These are phyloP conservation scores for Astreopora myriophthalma DNA, from an alignment of 64 coral and sea anemone genomes.

Conservation along the genomic window DNA sequence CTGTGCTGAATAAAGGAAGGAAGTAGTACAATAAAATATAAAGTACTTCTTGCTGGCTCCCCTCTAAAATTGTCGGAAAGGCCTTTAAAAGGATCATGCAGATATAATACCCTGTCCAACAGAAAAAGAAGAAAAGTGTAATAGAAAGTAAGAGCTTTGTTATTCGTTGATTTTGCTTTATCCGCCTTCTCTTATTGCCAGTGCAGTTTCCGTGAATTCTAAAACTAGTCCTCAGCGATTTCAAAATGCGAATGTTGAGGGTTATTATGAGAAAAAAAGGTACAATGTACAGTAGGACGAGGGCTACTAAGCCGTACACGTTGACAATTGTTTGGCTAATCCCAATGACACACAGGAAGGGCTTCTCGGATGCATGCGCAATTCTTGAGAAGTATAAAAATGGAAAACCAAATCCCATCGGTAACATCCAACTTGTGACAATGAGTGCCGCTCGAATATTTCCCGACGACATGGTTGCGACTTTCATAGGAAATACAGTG, in stretches of 20 bases:
- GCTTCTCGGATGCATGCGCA: background rate
- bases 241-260: background rate
- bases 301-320: background rate
- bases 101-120: background rate
- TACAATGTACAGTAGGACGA: background rate
- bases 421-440: background rate
- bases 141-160: background rate
- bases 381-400: background rate
- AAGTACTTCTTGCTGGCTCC: background rate
- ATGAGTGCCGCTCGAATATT: background rate
- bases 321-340: background rate
- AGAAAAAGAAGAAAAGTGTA: background rate
- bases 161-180: background rate
- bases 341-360: background rate
- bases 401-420: background rate
- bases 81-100: background rate
- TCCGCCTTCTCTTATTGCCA: background rate
- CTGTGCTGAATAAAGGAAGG: background rate
- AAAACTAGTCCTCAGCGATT: background rate
- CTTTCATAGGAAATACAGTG: background rate
- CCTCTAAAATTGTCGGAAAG: background rate
- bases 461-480: background rate
- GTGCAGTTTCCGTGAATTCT: too few species aligned
- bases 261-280: background rate
- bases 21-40: background rate